These are phyloP conservation scores for Nothocercus julius DNA, from an alignment of 2,113 vertebrate species.

Conservation along the genomic window DNA sequence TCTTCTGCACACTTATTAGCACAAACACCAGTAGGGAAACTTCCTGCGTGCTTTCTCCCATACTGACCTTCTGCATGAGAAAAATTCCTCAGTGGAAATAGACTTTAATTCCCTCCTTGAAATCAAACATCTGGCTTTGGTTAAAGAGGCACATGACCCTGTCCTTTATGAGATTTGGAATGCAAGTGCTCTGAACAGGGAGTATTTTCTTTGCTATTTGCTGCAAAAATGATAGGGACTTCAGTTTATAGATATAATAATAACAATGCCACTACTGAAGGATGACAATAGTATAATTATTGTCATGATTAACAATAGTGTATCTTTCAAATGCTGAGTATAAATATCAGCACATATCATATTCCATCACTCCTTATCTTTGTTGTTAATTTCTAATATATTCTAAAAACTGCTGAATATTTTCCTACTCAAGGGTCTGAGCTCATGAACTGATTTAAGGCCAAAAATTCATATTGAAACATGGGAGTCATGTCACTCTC, in stretches of 20 bases:
- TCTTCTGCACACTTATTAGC: slow-evolving; percentile 38
- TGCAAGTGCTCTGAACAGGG: neutral
- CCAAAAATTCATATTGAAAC: neutral
- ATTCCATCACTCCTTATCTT: neutral
- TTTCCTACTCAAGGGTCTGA: neutral
- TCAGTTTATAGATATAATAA: neutral
- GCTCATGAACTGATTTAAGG: neutral
- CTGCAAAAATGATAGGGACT: neutral
- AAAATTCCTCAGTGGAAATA: slow-evolving; percentile 53
- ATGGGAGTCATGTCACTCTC: neutral
- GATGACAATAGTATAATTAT: neutral
- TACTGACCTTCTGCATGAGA: slow-evolving; percentile 28
- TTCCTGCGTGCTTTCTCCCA: slow-evolving; percentile 37
- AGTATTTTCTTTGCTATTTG: neutral
- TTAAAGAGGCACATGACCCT: slow-evolving; percentile 7
- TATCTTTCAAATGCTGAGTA: neutral
- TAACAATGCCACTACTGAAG: neutral
- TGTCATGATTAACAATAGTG: neutral
- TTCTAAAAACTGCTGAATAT: neutral
- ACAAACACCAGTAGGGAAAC: slow-evolving; percentile 48
- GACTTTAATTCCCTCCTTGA: slow-evolving; percentile 36
- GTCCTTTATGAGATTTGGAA: neutral
- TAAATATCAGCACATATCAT: neutral
- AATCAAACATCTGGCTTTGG: slow-evolving; percentile 50
- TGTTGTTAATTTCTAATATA: neutral